A percentile compares a stretch with the other conserved stretches of the same genome.
Evolutionary conservation across 2,888 invertebrate genomes (phyloP).

Genomic region (Parnassius apollo): DNA sequence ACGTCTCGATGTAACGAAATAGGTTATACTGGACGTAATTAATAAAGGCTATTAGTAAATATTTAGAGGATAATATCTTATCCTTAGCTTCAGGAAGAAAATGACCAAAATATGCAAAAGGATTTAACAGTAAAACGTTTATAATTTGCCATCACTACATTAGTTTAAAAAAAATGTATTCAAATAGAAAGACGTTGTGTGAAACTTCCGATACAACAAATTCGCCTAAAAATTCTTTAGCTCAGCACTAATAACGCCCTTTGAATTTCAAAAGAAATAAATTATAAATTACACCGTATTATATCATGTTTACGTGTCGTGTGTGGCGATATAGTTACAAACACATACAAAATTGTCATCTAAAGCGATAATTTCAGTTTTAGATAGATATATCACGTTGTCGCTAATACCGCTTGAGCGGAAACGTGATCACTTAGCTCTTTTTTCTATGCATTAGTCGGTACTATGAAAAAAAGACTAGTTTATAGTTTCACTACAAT

Average conservation of each 20-base stretch:
- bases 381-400: slow-evolving; percentile 57
- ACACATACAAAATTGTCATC: slow-evolving; percentile 43
- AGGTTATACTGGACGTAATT: no score
- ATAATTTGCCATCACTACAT: slow-evolving; percentile 14
- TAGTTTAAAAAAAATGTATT: slow-evolving; percentile 27
- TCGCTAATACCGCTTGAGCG: slow-evolving; percentile 44
- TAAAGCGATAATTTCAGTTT: slow-evolving; percentile 51
- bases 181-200: slow-evolving; percentile 36
- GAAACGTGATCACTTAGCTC: slow-evolving; percentile 55
- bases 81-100: no score
- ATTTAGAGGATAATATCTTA: no score
- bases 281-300: slow-evolving; percentile 49
- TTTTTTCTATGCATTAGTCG: slow-evolving; percentile 48
- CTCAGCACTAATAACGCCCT: slow-evolving; percentile 39
- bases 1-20: no score
- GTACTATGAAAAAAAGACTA: slow-evolving; percentile 54
- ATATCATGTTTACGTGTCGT: slow-evolving; percentile 40
- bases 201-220: slow-evolving; percentile 38
- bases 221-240: slow-evolving; percentile 39
- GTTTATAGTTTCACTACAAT: slow-evolving; percentile 56
- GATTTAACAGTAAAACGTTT: background rate
- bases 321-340: slow-evolving; percentile 38
- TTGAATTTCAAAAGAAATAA: slow-evolving; percentile 49
- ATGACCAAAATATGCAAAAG: no score
- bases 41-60: no score